A percentile compares a stretch with the other conserved stretches of the same genome.
Evolutionary conservation across 92 coral and sea anemone species (phyloP).

Genomic region (Diadumene lineata): DNA sequence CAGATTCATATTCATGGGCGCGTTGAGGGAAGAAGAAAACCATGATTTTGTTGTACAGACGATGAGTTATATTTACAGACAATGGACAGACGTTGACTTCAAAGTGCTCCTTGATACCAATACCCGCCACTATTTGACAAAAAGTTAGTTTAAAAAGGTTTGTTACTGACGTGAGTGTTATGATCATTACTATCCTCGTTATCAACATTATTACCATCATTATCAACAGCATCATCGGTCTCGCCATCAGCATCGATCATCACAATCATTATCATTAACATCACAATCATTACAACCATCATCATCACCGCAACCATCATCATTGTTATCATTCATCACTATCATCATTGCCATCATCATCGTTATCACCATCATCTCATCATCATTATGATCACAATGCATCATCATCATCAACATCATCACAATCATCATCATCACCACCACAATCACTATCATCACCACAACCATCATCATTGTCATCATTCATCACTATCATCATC

Average conservation of each 20-base stretch:
- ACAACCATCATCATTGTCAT: background rate
- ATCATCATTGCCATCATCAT: background rate
- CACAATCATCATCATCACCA: background rate
- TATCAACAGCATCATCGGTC: background rate
- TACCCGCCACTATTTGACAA: slow-evolving; percentile 79
- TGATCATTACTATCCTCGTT: background rate
- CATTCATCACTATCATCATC: background rate
- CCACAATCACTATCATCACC: background rate
- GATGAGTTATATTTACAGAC: slow-evolving; percentile 84
- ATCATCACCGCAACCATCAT: background rate
- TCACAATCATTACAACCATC: background rate
- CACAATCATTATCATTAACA: background rate
- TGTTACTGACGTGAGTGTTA: background rate
- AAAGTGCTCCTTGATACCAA: slow-evolving; percentile 96
- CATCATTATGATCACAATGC: background rate
- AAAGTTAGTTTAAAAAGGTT: background rate
- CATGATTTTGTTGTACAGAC: slow-evolving; percentile 87
- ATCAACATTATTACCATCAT: background rate
- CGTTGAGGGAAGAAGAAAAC: slow-evolving; percentile 96
- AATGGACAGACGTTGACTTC: slow-evolving; percentile 99
- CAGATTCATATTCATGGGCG: slow-evolving; percentile 86
- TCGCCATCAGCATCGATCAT: background rate
- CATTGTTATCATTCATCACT: background rate
- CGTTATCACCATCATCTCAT: background rate
- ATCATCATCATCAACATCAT: background rate